Base-by-base conservation (phyloP, 2,797 vertebrate species). In the Syngnathus acus region DNA sequence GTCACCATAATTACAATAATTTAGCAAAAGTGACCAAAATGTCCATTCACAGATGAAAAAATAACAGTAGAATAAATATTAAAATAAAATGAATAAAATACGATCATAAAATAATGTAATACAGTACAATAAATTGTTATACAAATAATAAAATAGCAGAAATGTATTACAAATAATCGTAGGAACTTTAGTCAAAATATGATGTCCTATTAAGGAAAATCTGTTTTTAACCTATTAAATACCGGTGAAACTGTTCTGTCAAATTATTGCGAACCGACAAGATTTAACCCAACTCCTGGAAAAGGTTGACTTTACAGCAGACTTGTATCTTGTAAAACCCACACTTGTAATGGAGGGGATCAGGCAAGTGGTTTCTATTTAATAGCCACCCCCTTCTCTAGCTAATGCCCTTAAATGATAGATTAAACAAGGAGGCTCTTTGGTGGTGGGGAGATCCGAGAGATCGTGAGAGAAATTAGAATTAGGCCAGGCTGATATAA, bases 201-300 rank as follows among this genome's bases (percentile, higher is more conserved):
- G 4, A 68, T 69, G 59, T 48, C 70, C 77, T 43, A 14, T 23
- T 23, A 43, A 43, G 84, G 73, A 70, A 87, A 87, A 85, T 13
- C 71, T 68, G 80, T 81, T 84, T 75, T 73, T 80, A 81, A 88
- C 84, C 85, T 68, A 74, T 76, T 76, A 70, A 68, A 74, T 76
- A 74, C 75, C 78, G 78, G 73, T 74, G 71, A 86, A 10, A 3
- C 42, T 43, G 66, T 62, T 64, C 77, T 86, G 70, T 74, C 72
- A 79, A 84, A 88, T 91, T 86, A 82, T 87, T 89, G 82, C 82
- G 81, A 90, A 91, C 79, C 68, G 5, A 23, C 60, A 62, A 26
- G 70, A 77, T 75, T 90, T 88, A 80, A 83, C 70, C 73, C 67
- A 71, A 72, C 83, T 82, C 79, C 81, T 42, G 62, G 79, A 84